phyloP scores from a whole-genome alignment of 2,797 vertebrate genomes.

The Toxotes lorentzi region DNA sequence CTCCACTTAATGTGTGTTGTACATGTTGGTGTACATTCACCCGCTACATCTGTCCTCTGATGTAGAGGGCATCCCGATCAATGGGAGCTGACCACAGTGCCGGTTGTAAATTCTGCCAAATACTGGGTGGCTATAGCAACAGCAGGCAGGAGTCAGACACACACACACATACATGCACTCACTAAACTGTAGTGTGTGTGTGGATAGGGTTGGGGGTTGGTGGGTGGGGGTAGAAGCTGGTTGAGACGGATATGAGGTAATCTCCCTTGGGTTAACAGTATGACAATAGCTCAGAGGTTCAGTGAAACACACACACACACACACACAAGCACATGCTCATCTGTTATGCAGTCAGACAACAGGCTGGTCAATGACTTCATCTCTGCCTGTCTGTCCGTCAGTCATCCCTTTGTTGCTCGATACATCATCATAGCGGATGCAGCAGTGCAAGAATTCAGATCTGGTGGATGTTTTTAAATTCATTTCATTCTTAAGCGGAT shows the following conservation, averaged over 20 bases:
- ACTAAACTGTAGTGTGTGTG: constrained; percentile 42
- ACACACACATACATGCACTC: constrained; percentile 7
- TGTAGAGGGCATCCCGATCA: constrained; percentile 59
- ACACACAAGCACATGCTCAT: constrained; percentile 59
- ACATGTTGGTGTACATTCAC: constrained; percentile 25
- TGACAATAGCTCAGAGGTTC: constrained; percentile 72
- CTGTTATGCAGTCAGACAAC: constrained; percentile 65
- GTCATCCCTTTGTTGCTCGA: constrained; percentile 77
- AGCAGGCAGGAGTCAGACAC: constrained; percentile 27
- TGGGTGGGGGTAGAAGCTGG: constrained; percentile 39
- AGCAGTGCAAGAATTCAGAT: constrained; percentile 32
- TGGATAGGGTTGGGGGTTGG: constrained; percentile 22
- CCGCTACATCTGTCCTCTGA: constrained; percentile 38
- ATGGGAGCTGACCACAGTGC: constrained; percentile 51
- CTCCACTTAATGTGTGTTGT: constrained; percentile 28
- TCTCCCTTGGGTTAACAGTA: constrained; percentile 79
- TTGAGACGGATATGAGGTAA: constrained; percentile 81
- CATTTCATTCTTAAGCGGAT: constrained; percentile 15
- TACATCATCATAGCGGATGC: constrained; percentile 50
- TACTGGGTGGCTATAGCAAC: constrained; percentile 61
- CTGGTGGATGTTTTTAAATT: constrained; percentile 18
- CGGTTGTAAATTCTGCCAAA: constrained; percentile 45
- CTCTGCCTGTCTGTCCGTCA: constrained; percentile 69
- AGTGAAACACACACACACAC: constrained; percentile 51
- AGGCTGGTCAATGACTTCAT: constrained; percentile 81